Conservation (phyloP, 1,140 invertebrate species). For the Triops longicaudatus region DNA sequence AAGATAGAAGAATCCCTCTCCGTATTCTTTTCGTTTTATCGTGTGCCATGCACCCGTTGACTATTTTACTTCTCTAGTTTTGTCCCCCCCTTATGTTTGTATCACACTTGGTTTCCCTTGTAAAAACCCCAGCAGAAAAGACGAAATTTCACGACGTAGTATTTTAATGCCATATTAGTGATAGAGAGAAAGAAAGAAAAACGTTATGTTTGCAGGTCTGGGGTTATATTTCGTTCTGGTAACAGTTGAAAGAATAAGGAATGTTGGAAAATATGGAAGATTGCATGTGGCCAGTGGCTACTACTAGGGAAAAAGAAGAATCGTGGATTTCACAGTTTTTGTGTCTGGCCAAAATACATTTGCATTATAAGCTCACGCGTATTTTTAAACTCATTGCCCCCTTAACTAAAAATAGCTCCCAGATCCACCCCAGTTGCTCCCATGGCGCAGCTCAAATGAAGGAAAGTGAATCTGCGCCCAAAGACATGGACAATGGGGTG, state of each 20-base stretch:
- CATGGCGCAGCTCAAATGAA: not conserved
- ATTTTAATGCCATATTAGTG: not conserved
- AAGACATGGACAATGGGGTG: not conserved
- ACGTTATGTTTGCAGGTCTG: too few species aligned
- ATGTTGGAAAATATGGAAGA: not conserved
- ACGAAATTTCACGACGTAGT: not conserved
- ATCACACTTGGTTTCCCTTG: not conserved
- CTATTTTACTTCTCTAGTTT: constrained; percentile 9
- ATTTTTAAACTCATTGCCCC: not conserved
- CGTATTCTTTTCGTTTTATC: not conserved
- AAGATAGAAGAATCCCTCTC: too few species aligned
- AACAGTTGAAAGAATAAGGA: not conserved
- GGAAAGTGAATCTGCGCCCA: not conserved
- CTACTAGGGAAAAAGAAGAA: not conserved
- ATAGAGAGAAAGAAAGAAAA: too few species aligned
- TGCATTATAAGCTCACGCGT: constrained; percentile 4
- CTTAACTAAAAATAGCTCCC: not conserved
- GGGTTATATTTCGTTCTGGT: not conserved
- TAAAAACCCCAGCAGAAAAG: not conserved
- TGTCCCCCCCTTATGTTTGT: not conserved
- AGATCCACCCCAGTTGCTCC: not conserved
- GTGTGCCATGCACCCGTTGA: not conserved
- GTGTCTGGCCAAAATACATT: not conserved
- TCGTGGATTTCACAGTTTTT: not conserved
- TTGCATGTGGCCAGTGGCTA: not conserved